phyloP scores from a whole-genome alignment of 2,113 vertebrate species.

The Isurus oxyrinchus region DNA sequence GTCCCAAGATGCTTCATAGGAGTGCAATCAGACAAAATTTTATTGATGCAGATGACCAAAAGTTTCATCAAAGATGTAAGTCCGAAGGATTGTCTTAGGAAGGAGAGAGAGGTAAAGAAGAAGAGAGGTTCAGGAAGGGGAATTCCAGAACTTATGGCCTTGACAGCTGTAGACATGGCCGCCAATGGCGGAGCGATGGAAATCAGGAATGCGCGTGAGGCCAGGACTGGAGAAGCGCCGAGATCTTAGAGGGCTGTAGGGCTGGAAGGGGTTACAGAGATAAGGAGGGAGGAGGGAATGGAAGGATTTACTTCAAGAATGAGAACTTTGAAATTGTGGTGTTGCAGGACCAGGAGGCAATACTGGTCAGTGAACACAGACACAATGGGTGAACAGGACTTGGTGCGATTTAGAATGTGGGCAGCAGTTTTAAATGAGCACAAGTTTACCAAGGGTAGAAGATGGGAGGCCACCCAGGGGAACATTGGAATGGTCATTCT shows the following conservation, averaged over 20 bases:
- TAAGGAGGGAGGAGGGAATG: neutral
- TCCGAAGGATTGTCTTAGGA: neutral
- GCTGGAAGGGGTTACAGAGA: neutral
- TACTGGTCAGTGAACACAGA: neutral
- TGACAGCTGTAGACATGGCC: neutral
- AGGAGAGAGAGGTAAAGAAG: neutral
- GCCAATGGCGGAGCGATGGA: neutral
- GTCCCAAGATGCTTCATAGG: neutral
- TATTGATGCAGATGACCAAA: neutral
- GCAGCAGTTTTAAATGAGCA: neutral
- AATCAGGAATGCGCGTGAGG: neutral
- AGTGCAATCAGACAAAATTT: neutral
- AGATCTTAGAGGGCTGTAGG: neutral
- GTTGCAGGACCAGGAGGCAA: neutral
- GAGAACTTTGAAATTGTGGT: neutral
- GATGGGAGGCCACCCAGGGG: neutral
- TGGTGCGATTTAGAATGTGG: neutral
- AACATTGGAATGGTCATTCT: neutral
- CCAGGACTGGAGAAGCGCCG: neutral
- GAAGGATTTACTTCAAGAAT: neutral
- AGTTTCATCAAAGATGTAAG: neutral
- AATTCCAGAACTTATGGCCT: neutral
- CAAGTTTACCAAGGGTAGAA: neutral
- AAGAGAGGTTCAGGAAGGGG: neutral
- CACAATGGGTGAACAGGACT: neutral